These are phyloP conservation scores for Gallirallus australis DNA, from an alignment of 2,797 vertebrate genomes.

Conservation along the genomic window DNA sequence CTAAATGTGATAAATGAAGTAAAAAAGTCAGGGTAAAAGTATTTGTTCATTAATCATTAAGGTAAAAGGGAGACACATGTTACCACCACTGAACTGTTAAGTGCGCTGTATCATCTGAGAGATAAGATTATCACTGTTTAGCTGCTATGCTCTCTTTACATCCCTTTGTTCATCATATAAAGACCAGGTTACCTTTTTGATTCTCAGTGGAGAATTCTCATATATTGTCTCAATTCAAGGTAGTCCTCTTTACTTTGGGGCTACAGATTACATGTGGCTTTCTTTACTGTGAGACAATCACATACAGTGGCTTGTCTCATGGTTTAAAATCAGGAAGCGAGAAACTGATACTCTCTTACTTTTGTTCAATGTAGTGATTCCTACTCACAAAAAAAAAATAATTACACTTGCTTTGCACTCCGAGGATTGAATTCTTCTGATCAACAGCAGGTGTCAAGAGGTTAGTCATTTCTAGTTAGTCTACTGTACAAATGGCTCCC, in stretches of 20 bases:
- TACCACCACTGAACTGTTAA: neutral
- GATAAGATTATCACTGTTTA: neutral
- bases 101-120: neutral
- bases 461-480: neutral
- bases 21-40: neutral
- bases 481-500: neutral
- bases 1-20: neutral
- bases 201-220: neutral
- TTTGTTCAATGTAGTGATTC: neutral
- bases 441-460: neutral
- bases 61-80: neutral
- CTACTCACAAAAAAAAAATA: neutral
- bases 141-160: neutral
- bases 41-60: neutral
- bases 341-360: neutral
- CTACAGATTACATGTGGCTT: neutral
- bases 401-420: neutral
- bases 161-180: neutral
- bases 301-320: accelerated
- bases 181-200: neutral
- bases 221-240: neutral
- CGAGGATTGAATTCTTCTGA: neutral
- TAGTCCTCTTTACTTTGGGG: neutral
- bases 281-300: neutral
- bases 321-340: neutral